Conservation (phyloP, 2,113 vertebrate genomes). For the Pollimyrus isidori region DNA sequence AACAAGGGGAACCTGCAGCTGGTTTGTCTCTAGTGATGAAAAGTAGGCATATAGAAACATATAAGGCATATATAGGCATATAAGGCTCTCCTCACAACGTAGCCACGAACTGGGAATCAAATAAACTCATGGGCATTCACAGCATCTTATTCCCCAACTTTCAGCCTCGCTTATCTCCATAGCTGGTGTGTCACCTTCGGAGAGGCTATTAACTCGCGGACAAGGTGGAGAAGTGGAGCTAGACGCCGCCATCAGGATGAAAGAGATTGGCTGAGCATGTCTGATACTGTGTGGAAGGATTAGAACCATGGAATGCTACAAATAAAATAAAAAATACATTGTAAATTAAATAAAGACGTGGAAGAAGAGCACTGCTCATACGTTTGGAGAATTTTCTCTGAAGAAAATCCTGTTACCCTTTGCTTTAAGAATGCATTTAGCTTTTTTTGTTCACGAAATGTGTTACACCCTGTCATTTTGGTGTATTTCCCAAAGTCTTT, state of each 20-base stretch:
- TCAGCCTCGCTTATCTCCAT: conserved; percentile 31
- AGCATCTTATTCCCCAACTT: conserved; percentile 24
- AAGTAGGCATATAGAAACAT: not conserved
- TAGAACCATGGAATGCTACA: not conserved
- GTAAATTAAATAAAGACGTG: not conserved
- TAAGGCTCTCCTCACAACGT: not conserved
- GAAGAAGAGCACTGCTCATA: not conserved
- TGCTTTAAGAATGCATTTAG: not conserved
- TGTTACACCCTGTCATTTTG: not conserved
- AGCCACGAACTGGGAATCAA: conserved; percentile 32
- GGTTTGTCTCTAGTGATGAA: not conserved
- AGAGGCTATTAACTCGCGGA: conserved; percentile 33
- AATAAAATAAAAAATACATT: not conserved
- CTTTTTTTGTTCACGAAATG: not conserved
- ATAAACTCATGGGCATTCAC: conserved; percentile 26
- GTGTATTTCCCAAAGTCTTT: not conserved
- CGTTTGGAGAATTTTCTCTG: not conserved
- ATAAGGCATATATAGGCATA: too few species aligned
- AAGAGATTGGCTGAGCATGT: conserved; percentile 3
- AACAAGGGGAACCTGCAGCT: not conserved
- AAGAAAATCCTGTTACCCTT: not conserved
- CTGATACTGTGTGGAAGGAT: conserved; percentile 9
- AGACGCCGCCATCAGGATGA: conserved; percentile 15
- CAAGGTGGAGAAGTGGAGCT: conserved; percentile 18
- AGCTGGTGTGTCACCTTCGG: conserved; percentile 28